A percentile compares a stretch with the other conserved stretches of the same genome.
These are phyloP conservation scores for Cossypha polioptera DNA, from an alignment of 2,797 vertebrate species.

Conservation along the genomic window DNA sequence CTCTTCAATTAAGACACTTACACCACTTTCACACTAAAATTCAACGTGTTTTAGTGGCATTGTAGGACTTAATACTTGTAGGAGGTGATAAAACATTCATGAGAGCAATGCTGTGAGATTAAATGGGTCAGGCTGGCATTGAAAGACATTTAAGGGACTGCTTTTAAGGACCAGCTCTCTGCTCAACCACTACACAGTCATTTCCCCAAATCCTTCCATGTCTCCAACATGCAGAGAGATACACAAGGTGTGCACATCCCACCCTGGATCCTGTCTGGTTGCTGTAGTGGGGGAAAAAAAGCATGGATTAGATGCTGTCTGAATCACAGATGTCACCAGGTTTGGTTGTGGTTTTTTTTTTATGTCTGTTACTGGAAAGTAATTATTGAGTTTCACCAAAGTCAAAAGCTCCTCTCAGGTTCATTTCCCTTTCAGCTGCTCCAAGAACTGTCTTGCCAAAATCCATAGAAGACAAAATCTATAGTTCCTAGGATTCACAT, in stretches of 20 bases:
- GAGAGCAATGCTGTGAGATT: neutral
- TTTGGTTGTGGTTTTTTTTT: neutral
- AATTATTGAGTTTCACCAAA: neutral
- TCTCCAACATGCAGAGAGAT: rapidly evolving
- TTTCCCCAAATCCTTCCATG: neutral
- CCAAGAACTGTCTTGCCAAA: neutral
- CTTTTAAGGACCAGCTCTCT: neutral
- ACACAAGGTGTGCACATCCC: neutral
- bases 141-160: neutral
- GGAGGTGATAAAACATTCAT: neutral
- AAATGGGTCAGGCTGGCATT: neutral
- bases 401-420: neutral
- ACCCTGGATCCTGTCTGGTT: neutral
- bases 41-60: neutral
- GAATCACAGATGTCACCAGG: neutral
- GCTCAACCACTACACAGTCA: neutral
- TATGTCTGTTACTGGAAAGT: neutral
- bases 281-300: neutral
- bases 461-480: neutral
- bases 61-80: neutral
- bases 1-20: neutral
- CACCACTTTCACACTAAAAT: neutral
- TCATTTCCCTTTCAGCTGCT: neutral
- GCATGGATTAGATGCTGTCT: neutral
- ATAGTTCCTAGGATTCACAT: neutral